Evolutionary conservation across 1,140 invertebrate species (phyloP).

Genomic region (Oryzaephilus surinamensis): DNA sequence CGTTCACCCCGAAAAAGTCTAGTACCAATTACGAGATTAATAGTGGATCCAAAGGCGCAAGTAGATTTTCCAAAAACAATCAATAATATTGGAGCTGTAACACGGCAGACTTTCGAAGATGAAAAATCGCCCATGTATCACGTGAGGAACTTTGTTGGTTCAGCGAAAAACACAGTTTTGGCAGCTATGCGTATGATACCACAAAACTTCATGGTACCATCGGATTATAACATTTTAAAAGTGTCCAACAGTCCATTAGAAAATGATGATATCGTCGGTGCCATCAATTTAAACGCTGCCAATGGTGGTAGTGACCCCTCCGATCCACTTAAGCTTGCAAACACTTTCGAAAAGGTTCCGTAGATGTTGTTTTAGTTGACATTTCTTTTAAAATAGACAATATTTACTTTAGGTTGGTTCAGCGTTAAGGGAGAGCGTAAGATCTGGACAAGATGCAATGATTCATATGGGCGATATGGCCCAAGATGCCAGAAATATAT

Average conservation of each 20-base stretch:
- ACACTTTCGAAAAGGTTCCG: conserved; percentile 3
- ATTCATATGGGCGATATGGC: conserved; percentile 21
- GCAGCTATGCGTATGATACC: conserved; percentile 27
- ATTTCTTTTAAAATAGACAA: conserved; percentile 15
- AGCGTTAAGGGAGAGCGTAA: conserved; percentile 20
- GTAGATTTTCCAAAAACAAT: conserved; percentile 23
- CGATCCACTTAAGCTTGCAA: neutral
- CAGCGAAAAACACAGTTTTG: conserved; percentile 25
- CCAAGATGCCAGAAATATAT: conserved; percentile 22
- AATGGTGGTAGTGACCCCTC: neutral
- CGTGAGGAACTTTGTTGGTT: conserved; percentile 26
- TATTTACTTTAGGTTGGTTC: conserved; percentile 21
- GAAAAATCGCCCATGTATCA: conserved; percentile 29
- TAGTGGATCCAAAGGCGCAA: conserved; percentile 17
- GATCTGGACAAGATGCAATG: conserved; percentile 23
- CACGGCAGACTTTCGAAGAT: conserved; percentile 28
- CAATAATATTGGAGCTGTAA: conserved; percentile 25
- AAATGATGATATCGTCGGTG: neutral
- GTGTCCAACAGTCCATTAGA: conserved; percentile 4
- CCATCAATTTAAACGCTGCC: neutral
- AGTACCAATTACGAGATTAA: conserved; percentile 14
- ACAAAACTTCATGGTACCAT: conserved; percentile 28
- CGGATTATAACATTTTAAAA: conserved; percentile 26
- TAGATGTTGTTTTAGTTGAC: conserved; percentile 1
- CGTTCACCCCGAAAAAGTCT: too few species aligned